Percentiles rank a stretch among this genome's conserved stretches.
These are phyloP conservation scores for Hydrochoerus hydrochaeris DNA, from an alignment of 2,113 vertebrate species.

Conservation along the genomic window DNA sequence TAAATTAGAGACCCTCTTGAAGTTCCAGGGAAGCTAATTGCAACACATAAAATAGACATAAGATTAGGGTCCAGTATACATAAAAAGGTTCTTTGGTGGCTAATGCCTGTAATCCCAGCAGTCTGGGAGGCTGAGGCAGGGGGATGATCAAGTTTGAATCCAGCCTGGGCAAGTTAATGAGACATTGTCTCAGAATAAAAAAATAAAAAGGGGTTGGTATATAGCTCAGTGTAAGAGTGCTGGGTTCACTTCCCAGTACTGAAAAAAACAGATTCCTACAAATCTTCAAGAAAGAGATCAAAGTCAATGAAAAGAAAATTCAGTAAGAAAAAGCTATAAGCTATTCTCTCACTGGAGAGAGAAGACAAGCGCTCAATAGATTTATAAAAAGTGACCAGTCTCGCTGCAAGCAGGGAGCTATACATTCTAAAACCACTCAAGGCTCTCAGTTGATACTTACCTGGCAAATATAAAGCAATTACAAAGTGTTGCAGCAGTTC, in stretches of 20 bases:
- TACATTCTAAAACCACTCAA: neutral
- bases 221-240: neutral
- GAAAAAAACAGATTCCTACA: neutral
- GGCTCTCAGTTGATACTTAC: neutral
- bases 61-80: neutral
- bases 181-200: neutral
- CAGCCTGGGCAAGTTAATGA: neutral
- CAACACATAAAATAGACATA: neutral
- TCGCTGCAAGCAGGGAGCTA: neutral
- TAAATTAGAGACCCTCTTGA: neutral
- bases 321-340: neutral
- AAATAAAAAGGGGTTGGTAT: neutral
- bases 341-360: neutral
- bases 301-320: neutral
- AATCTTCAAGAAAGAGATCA: neutral
- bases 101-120: neutral
- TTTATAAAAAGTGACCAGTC: neutral
- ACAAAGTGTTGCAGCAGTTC: neutral
- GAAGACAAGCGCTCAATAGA: neutral
- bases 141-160: neutral
- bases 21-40: neutral
- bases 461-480: neutral
- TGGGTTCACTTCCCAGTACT: neutral
- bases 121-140: neutral
- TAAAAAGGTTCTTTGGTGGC: neutral